Conservation (phyloP, 1,140 invertebrate genomes). For the Leguminivora glycinivorella region DNA sequence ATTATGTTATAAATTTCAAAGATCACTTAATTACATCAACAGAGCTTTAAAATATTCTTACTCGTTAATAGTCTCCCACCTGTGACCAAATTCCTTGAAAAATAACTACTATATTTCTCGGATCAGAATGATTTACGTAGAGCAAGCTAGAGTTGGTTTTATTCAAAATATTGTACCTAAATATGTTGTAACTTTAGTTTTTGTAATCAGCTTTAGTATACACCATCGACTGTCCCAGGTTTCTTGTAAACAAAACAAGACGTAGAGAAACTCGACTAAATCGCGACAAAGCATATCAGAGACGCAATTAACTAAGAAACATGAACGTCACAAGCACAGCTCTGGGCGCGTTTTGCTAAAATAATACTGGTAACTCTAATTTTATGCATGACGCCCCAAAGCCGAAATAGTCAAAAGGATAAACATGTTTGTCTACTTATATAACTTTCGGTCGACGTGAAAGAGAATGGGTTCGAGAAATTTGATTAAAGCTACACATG, state of each 20-base stretch:
- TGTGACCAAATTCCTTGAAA: too few species aligned
- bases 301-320: constrained; percentile 1
- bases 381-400: constrained; percentile 4
- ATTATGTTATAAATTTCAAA: too few species aligned
- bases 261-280: neutral
- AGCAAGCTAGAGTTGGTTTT: too few species aligned
- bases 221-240: neutral
- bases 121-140: too few species aligned
- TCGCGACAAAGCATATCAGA: neutral
- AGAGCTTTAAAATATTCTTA: too few species aligned
- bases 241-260: neutral
- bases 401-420: constrained; percentile 8
- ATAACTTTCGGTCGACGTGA: constrained; percentile 8
- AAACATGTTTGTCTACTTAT: constrained; percentile 13
- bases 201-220: neutral
- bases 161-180: too few species aligned
- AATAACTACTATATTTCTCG: too few species aligned
- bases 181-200: too few species aligned
- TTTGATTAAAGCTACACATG: constrained; percentile 28
- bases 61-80: too few species aligned
- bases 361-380: constrained; percentile 13
- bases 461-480: constrained; percentile 24
- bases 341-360: constrained; percentile 4
- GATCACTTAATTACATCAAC: too few species aligned
- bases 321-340: constrained; percentile 12